A percentile compares a stretch with the other conserved stretches of the same genome.
phyloP scores from a whole-genome alignment of 2,888 invertebrate genomes.

The Plebejus anna region DNA sequence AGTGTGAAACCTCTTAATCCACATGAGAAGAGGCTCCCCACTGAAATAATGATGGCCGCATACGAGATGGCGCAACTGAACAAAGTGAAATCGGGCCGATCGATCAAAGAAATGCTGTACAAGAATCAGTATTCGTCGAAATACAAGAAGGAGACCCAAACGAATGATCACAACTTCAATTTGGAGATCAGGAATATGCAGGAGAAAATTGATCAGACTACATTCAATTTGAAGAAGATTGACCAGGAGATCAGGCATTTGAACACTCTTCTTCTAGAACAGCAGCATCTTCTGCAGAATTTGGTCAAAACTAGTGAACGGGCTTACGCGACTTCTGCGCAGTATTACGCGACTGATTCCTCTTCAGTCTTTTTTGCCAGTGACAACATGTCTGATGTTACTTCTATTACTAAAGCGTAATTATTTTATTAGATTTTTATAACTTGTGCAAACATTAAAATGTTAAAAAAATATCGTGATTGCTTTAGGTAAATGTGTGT shows the following conservation, averaged over 20 bases:
- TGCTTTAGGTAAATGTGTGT: not conserved
- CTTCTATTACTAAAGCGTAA: slow-evolving; percentile 39
- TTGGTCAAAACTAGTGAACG: slow-evolving; percentile 56
- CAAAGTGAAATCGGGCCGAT: slow-evolving; percentile 83
- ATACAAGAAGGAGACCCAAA: slow-evolving; percentile 77
- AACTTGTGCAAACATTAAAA: not conserved
- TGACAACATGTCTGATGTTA: slow-evolving; percentile 45
- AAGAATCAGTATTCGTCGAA: slow-evolving; percentile 81
- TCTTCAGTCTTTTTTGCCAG: slow-evolving; percentile 55
- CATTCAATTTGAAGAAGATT: slow-evolving; percentile 84
- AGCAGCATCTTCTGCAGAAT: slow-evolving; percentile 62
- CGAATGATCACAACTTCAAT: slow-evolving; percentile 70
- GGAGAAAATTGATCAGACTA: slow-evolving; percentile 84
- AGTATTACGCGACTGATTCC: slow-evolving; percentile 55
- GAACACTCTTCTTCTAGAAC: slow-evolving; percentile 72
- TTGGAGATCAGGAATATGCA: slow-evolving; percentile 82
- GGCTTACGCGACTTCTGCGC: slow-evolving; percentile 47
- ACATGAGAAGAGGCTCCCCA: slow-evolving; percentile 87
- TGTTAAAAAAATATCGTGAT: not conserved
- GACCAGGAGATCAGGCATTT: slow-evolving; percentile 85
- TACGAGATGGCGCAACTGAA: slow-evolving; percentile 88
- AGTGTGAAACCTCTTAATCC: slow-evolving; percentile 92
- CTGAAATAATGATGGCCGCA: slow-evolving; percentile 88
- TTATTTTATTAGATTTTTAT: not conserved
- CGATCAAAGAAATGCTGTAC: slow-evolving; percentile 81